Evolutionary conservation across 2,797 vertebrate genomes (phyloP).

Genomic region (Euphonia xanthogaster): DNA sequence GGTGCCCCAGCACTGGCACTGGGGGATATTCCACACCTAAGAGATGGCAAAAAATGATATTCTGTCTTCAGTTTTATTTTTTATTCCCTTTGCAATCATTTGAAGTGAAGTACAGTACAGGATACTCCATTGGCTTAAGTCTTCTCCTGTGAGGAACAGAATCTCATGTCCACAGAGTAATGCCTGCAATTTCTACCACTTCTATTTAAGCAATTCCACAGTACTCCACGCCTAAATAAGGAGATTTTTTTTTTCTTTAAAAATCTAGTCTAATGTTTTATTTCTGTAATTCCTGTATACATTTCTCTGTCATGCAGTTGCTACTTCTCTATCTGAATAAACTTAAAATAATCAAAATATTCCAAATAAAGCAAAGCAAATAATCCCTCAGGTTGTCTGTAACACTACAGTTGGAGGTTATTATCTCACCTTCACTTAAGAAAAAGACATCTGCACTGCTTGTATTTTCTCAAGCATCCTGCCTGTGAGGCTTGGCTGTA

Average conservation of each 20-base stretch:
- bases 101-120: neutral
- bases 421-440: neutral
- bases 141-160: neutral
- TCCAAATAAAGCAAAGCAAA: neutral
- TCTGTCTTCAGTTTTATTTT: neutral
- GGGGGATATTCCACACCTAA: neutral
- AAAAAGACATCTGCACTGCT: neutral
- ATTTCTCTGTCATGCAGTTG: neutral
- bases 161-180: neutral
- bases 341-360: neutral
- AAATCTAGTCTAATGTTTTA: neutral
- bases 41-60: neutral
- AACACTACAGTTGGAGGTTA: neutral
- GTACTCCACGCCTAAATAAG: neutral
- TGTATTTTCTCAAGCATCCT: neutral
- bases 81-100: neutral
- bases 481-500: neutral
- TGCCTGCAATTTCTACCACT: neutral
- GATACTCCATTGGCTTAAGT: neutral
- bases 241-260: neutral
- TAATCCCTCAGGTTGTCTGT: neutral
- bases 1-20: neutral
- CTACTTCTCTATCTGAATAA: neutral
- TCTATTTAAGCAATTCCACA: neutral
- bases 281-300: neutral